Evolutionary conservation across 2,113 vertebrate species (phyloP).

Genomic region (Scomber colias): DNA sequence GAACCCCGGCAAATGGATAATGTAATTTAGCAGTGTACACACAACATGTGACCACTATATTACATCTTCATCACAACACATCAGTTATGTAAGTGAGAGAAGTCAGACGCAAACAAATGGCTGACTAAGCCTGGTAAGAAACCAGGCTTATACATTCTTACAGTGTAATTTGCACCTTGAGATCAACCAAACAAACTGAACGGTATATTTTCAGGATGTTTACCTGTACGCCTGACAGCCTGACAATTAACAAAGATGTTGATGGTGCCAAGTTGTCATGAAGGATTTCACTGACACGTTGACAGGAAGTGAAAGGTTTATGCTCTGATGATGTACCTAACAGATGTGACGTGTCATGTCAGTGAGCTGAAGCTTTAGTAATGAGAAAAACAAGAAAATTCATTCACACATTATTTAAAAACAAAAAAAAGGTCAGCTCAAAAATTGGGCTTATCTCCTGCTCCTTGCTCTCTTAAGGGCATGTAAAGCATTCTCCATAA

Average conservation of each 20-base stretch:
- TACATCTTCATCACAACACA: conserved; percentile 8
- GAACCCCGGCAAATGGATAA: conserved; percentile 27
- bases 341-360: neutral
- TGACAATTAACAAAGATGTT: conserved; percentile 30
- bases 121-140: neutral
- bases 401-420: too few species aligned
- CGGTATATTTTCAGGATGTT: neutral
- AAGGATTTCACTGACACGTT: neutral
- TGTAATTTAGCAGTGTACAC: conserved; percentile 13
- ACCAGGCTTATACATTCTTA: neutral
- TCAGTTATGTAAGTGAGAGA: conserved; percentile 5
- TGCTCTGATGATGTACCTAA: neutral
- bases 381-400: neutral
- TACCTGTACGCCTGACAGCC: neutral
- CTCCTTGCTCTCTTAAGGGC: neutral
- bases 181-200: neutral
- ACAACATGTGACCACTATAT: neutral
- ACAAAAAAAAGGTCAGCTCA: neutral
- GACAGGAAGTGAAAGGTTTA: conserved; percentile 11
- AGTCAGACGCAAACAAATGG: neutral
- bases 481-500: neutral
- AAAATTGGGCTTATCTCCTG: neutral
- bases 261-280: neutral
- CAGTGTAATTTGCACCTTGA: neutral
- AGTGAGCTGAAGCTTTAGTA: neutral